phyloP scores from a whole-genome alignment of 64 coral and sea anemone genomes.

The Cladopsammia gracilis region DNA sequence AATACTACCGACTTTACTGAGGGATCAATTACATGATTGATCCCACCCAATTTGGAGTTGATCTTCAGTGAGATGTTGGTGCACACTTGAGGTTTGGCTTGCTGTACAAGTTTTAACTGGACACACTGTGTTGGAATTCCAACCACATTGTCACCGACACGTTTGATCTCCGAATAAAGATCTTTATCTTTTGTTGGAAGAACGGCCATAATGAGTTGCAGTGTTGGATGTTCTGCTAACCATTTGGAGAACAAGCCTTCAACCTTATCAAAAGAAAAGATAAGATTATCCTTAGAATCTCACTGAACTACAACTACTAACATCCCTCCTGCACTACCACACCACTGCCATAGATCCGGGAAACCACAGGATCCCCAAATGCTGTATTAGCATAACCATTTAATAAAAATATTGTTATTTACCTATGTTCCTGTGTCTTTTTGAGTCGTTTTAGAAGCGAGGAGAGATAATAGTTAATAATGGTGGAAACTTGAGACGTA shows the following conservation, averaged over 20 bases:
- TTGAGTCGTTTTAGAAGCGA: too few species aligned
- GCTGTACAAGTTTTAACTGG: slow-evolving; percentile 31
- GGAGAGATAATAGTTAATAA: too few species aligned
- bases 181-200: slow-evolving; percentile 69
- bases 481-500: too few species aligned
- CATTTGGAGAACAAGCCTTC: slow-evolving; percentile 41
- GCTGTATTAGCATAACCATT: too few species aligned
- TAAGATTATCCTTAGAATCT: too few species aligned
- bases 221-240: background rate
- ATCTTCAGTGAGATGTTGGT: slow-evolving; percentile 90
- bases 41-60: slow-evolving; percentile 82
- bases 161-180: slow-evolving; percentile 77
- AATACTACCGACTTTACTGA: slow-evolving; percentile 26
- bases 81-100: slow-evolving; percentile 69
- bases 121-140: slow-evolving; percentile 89
- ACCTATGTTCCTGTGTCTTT: too few species aligned
- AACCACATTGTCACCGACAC: slow-evolving; percentile 71
- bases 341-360: too few species aligned
- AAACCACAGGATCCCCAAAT: too few species aligned
- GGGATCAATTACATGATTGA: slow-evolving; percentile 70
- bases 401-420: too few species aligned
- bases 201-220: slow-evolving; percentile 83
- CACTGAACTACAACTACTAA: too few species aligned
- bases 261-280: slow-evolving; percentile 34
- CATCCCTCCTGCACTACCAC: too few species aligned